Base-by-base conservation (phyloP, 2,113 vertebrate genomes). In the Reinhardtius hippoglossoides region DNA sequence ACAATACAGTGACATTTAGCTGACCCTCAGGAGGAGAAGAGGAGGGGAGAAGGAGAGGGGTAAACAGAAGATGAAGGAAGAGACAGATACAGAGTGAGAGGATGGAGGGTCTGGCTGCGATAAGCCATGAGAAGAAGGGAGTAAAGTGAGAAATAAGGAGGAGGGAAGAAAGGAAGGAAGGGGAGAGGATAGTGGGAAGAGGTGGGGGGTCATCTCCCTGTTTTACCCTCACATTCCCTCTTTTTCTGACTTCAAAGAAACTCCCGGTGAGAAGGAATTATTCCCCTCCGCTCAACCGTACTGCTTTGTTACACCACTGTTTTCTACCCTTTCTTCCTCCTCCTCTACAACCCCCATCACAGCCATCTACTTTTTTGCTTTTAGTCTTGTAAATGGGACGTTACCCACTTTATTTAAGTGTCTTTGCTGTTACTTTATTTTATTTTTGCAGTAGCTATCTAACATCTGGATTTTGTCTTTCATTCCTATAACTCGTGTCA, bases 231-330 rank as follows among this genome's bases (percentile, higher is more conserved):
- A 71, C 80, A 74, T 87, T 78, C 83, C 79, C 73, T 85, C 31
- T 75, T 79, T 85, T 79, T 74, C 59, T 52, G 59, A 83, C 87
- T 91, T 92, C 87, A 92, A 91, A 92, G 84, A 79, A 80, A 74
- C 87, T 88, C 88, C 80, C 0, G 84, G 69, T 81, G 85, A 81
- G 89, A 87, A 67, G 86, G 86, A 91, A 83, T 87, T 88, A 89
- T 90, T 84, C 83, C 42, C 55, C 67, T 85, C 73, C 70, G 40
- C 67, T 91, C 82, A 87, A 83, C 74, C 86, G 52, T 83, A 57
- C 52, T 2, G 13, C 84, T 84, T 80, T 81, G 69, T 85, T 82
- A 71, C 64, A 50, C 55, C 48, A 23, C 62, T 46, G 52, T 56
- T 80, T 67, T 66, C 24, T 10, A 56, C 52, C 27, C 58, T 42